Conservation (phyloP, 2,888 invertebrate species). For the Amphiduros pacificus region DNA sequence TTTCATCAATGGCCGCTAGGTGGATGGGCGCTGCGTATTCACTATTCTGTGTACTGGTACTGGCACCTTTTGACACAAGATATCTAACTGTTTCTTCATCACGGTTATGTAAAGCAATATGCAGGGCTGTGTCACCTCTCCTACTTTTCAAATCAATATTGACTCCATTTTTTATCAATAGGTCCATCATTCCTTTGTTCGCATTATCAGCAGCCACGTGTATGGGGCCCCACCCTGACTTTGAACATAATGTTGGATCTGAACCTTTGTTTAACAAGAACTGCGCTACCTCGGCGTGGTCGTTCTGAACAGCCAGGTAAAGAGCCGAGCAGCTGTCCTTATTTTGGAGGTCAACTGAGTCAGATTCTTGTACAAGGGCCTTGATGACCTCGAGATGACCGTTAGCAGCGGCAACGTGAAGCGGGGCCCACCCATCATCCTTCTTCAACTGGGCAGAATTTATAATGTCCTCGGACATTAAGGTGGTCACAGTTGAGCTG, state of each 20-base stretch:
- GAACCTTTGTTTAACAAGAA: conserved; percentile 13
- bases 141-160: conserved; percentile 8
- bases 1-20: conserved; percentile 16
- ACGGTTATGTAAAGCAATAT: conserved; percentile 19
- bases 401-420: conserved; percentile 24
- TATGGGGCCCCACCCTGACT: conserved; percentile 22
- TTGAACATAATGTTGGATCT: background rate
- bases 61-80: conserved; percentile 17
- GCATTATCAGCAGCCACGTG: conserved; percentile 21
- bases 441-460: background rate
- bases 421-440: conserved; percentile 25
- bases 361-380: conserved; percentile 13
- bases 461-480: background rate
- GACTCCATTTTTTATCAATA: conserved; percentile 7
- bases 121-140: conserved; percentile 13
- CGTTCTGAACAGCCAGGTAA: conserved; percentile 28
- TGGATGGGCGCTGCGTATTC: conserved; percentile 18
- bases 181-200: conserved; percentile 5
- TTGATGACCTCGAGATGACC: conserved; percentile 21
- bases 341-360: conserved; percentile 16
- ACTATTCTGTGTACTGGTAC: conserved; percentile 4
- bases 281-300: conserved; percentile 11
- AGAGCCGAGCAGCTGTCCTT: conserved; percentile 24
- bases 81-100: conserved; percentile 13
- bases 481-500: background rate